phyloP scores from a whole-genome alignment of 2,797 vertebrate species.

The Etheostoma perlongum region DNA sequence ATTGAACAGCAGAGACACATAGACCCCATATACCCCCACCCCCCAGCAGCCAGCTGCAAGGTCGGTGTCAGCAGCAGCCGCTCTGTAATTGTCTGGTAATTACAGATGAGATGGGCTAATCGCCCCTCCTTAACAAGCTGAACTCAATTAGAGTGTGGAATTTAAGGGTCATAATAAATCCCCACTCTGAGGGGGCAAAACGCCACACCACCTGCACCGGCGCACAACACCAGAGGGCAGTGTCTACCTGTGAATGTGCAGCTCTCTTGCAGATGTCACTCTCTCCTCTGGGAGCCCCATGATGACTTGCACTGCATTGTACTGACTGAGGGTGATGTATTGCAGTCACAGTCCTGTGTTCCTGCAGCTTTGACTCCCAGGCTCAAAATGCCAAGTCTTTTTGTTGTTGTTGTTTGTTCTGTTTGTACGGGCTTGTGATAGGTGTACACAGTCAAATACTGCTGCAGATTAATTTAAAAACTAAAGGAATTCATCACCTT shows the following conservation, averaged over 20 bases:
- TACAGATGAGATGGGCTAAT: constrained; percentile 72
- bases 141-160: constrained; percentile 72
- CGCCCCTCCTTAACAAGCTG: constrained; percentile 69
- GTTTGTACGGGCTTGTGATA: neutral
- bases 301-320: constrained; percentile 68
- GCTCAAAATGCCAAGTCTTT: neutral
- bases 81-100: constrained; percentile 76
- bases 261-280: neutral
- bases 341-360: constrained; percentile 38
- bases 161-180: constrained; percentile 59
- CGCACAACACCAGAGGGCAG: constrained; percentile 84
- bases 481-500: neutral
- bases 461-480: neutral
- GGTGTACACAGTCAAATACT: neutral
- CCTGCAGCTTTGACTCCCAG: constrained; percentile 51
- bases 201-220: neutral
- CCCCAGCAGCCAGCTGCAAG: constrained; percentile 53
- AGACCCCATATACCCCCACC: neutral
- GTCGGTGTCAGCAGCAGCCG: constrained; percentile 46
- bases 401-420: constrained; percentile 5
- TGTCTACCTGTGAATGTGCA: constrained; percentile 41
- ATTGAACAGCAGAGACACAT: constrained; percentile 38
- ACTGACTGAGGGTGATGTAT: constrained; percentile 50
- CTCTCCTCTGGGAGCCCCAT: constrained; percentile 35
- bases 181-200: neutral